Evolutionary conservation across 35 echinoderm and acorn worm species (phyloP), one percentile per base, ranked within the genome.

Genomic region (Strongylocentrotus purpuratus): DNA sequence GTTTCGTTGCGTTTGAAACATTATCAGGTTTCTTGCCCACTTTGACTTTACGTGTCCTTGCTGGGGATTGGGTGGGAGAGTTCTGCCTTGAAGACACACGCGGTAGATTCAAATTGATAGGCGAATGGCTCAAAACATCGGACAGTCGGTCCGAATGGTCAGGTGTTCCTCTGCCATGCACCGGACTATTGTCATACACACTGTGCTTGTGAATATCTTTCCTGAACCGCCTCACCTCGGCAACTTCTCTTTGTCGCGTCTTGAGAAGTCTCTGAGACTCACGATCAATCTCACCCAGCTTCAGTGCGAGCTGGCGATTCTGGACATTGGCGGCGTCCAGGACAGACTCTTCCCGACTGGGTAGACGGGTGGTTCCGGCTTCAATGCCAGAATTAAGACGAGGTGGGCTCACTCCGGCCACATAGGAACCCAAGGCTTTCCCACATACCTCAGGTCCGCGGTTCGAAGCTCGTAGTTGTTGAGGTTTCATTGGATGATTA

Each of bases 171-270:
- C 90, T 95, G 33, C 95, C 47, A 22, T 41, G 87, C 88, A 92
- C 88, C 4, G 95, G 22, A n/a, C 48, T 31, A 91, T 78, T 65
- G 25, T 92, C 95, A 71, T 91, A 95, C 31, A 95, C 95, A 31
- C 88, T 88, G 52, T 95, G 95, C 55, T 92, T 95, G 18, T 90
- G 88, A 91, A 95, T 95, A 47, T 95, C 95, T 45, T 61, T 90
- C 47, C 65, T 91, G 47, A 95, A 70, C 59, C 78, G 47, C 33
- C 95, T 31, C 88, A 95, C 32, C 47, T 50, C 87, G 14, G 88
- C 35, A 18, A 46, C 88, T 46, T 95, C 95, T 41, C 41, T 91
- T 22, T 95, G 87, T 71, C 95, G 31, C 95, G 32, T 33, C 45
- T 95, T 95, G 60, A 95, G 88, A 28, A 91, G 95, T 61, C 87